Evolutionary conservation across 2,888 invertebrate species (phyloP), one percentile per base, ranked within the genome.

Genomic region (Neria commutata): DNA sequence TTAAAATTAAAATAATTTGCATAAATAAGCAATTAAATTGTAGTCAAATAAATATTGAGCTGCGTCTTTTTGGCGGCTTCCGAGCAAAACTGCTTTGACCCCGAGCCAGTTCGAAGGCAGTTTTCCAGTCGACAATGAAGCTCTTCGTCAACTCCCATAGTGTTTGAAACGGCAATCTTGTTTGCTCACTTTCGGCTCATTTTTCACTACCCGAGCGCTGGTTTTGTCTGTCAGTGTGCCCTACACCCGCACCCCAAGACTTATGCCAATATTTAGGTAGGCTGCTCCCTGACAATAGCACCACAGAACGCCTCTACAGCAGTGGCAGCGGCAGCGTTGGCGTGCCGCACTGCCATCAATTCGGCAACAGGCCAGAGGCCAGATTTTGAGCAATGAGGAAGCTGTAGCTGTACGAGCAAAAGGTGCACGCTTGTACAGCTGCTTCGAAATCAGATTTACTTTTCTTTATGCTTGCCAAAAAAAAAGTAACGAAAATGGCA

Each of bases 381-480:
- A 56, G 56, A 56, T 50, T 34, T 5, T 23, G 24, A 21, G 58
- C 26, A 50, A 42, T 47, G 61, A 40, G 50, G 40, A 37, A 34
- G 10, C 42, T 45, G 37, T 48, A 29, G 54, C 64, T 54, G 48
- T 60, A 64, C 40, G 19, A 49, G 29, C 14, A 34, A 54, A 54
- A 54, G 62, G 58, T 52, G 69, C 70, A 23, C 54, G n/a, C n/a
- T n/a, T n/a, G n/a, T n/a, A 72, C 72, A 72, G 64, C 72, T 72
- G 72, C 69, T 71, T 67, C 70, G 67, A 67, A 70, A 72, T 71
- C 65, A 72, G 72, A 71, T 72, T 72, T 72, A 72, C 72, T 72
- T 72, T 73, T 69, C 64, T 69, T 71, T 61, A 67, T 58, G 11
- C 61, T 61, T 57, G 64, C 54, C 24, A 53, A 65, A 53, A 63